A percentile compares a stretch with the other conserved stretches of the same genome.
These are phyloP conservation scores for Nycteola revayana DNA, from an alignment of 2,888 invertebrate genomes.

Conservation along the genomic window DNA sequence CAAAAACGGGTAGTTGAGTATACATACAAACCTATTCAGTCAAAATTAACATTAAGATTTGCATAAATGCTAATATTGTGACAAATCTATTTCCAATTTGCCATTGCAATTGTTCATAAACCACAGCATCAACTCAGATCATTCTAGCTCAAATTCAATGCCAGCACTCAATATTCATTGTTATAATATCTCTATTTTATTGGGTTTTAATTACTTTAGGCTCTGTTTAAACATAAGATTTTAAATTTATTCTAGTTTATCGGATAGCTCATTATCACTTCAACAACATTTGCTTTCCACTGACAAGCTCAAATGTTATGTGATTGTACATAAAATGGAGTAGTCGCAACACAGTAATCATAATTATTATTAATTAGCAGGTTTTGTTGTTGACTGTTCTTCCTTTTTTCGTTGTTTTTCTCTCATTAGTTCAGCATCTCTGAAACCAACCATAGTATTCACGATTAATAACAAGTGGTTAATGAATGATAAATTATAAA, in stretches of 20 bases:
- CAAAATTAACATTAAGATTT: conserved; percentile 62
- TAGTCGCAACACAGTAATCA: conserved; percentile 35
- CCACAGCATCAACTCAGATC: conserved; percentile 45
- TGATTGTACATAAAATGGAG: conserved; percentile 46
- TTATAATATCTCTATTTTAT: conserved; percentile 44
- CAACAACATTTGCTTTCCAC: conserved; percentile 50
- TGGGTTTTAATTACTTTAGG: conserved; percentile 48
- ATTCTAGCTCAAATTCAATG: conserved; percentile 30
- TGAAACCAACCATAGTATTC: too few relatives aligned
- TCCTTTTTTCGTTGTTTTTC: conserved; percentile 93
- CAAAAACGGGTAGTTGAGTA: conserved; percentile 62
- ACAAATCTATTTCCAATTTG: conserved; percentile 35
- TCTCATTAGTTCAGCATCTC: conserved; percentile 94
- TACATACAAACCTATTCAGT: conserved; percentile 73
- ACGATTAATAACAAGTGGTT: too few relatives aligned
- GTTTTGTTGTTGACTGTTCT: conserved; percentile 63
- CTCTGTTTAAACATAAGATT: conserved; percentile 49
- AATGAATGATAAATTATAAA: too few relatives aligned
- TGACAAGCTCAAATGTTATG: too few relatives aligned
- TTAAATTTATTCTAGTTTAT: conserved; percentile 45
- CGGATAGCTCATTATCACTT: conserved; percentile 58
- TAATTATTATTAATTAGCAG: conserved; percentile 53
- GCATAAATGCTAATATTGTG: conserved; percentile 61
- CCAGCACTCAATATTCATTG: conserved; percentile 30
- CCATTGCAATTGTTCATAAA: conserved; percentile 11